phyloP scores from a whole-genome alignment of 2,888 invertebrate genomes.

The Leptinotarsa haldemani region DNA sequence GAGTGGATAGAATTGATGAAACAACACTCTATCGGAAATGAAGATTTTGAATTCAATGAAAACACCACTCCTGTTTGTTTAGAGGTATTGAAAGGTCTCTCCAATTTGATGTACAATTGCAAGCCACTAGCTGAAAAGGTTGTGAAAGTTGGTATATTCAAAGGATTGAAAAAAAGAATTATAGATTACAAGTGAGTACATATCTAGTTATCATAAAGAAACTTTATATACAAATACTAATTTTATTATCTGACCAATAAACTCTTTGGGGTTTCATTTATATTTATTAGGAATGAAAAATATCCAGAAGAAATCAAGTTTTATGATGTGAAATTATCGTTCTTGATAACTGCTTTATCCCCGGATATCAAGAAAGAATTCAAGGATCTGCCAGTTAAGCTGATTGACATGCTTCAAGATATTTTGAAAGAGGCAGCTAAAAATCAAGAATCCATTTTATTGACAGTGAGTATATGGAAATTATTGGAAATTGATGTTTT shows the following conservation, averaged over 20 bases:
- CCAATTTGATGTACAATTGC: constrained; percentile 88
- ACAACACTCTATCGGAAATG: constrained; percentile 71
- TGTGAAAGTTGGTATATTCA: constrained; percentile 73
- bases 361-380: constrained; percentile 75
- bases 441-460: constrained; percentile 44
- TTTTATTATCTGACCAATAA: too few species aligned
- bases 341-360: constrained; percentile 88
- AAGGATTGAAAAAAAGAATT: constrained; percentile 79
- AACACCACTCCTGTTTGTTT: constrained; percentile 71
- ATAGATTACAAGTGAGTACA: constrained; percentile 70
- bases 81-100: constrained; percentile 89
- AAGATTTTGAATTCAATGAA: constrained; percentile 64
- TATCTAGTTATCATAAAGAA: too few species aligned
- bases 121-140: constrained; percentile 72
- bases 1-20: constrained; percentile 78
- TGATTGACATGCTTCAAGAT: constrained; percentile 76
- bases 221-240: too few species aligned
- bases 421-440: constrained; percentile 67
- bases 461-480: constrained; percentile 35
- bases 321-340: constrained; percentile 89
- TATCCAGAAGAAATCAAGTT: constrained; percentile 80
- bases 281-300: constrained; percentile 67
- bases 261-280: neutral
- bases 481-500: too few species aligned
- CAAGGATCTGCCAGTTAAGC: constrained; percentile 76